A percentile compares a stretch with the other conserved stretches of the same genome.
phyloP scores from a whole-genome alignment of 2,888 invertebrate species.

The Ectobius pallidus region DNA sequence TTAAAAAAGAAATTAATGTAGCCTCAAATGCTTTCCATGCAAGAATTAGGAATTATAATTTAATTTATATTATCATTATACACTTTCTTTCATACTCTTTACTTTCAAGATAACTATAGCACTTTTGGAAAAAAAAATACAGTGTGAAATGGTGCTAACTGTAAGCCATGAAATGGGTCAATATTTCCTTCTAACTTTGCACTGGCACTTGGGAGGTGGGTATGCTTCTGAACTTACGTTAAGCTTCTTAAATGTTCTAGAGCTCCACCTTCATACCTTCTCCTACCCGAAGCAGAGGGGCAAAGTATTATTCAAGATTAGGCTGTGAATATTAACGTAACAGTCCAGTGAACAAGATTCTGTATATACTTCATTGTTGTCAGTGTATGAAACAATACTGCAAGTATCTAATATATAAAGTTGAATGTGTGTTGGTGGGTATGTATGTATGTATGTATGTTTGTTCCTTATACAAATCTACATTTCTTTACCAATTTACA shows the following conservation, averaged over 20 bases:
- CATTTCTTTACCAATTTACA: too few relatives aligned
- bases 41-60: conserved; percentile 27
- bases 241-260: conserved; percentile 27
- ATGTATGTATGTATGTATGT: too few relatives aligned
- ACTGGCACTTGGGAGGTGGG: background rate
- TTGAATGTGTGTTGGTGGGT: too few relatives aligned
- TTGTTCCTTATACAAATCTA: too few relatives aligned
- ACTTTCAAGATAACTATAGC: background rate
- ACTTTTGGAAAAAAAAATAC: conserved; percentile 3
- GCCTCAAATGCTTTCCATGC: too few relatives aligned
- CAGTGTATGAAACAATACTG: too few relatives aligned
- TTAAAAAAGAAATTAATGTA: too few relatives aligned
- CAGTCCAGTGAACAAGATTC: too few relatives aligned
- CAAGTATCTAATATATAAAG: too few relatives aligned
- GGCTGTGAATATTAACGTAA: background rate
- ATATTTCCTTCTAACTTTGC: conserved; percentile 23
- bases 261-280: background rate
- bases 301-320: conserved; percentile 20
- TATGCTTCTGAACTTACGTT: background rate
- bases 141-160: conserved; percentile 21
- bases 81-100: background rate
- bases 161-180: conserved; percentile 9
- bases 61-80: conserved; percentile 23
- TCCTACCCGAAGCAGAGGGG: conserved; percentile 4
- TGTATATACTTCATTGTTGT: background rate